These are phyloP conservation scores for Platerodrilus igneus DNA, from an alignment of 2,888 invertebrate species.

Conservation along the genomic window DNA sequence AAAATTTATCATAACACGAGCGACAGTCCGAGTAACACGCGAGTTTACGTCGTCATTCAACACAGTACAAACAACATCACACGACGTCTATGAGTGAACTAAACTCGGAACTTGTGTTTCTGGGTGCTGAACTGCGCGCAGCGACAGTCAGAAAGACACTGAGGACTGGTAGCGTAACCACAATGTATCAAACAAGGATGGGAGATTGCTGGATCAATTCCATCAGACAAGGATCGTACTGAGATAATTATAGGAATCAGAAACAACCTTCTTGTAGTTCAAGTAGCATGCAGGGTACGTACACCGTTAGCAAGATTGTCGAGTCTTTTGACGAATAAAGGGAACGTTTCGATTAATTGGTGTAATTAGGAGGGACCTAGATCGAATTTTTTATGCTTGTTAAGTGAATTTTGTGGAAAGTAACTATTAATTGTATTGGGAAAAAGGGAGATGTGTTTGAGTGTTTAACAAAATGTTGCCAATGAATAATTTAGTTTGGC, in stretches of 20 bases:
- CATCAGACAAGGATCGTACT: conserved; percentile 33
- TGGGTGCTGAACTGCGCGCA: conserved; percentile 37
- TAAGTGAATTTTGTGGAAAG: conserved; percentile 15
- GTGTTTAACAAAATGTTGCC: too few relatives aligned
- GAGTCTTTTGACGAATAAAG: conserved; percentile 39
- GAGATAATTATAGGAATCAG: conserved; percentile 47
- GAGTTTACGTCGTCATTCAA: too few relatives aligned
- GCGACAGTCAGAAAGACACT: conserved; percentile 44
- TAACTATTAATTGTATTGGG: too few relatives aligned
- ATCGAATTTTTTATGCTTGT: conserved; percentile 26
- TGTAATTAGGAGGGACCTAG: conserved; percentile 41
- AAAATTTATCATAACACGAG: too few relatives aligned
- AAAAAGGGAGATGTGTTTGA: too few relatives aligned
- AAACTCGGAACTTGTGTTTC: too few relatives aligned
- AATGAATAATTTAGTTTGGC: too few relatives aligned
- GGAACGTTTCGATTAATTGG: conserved; percentile 45
- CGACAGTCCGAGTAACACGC: too few relatives aligned
- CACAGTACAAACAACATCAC: too few relatives aligned
- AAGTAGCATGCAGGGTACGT: conserved; percentile 46
- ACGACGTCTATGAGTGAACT: too few relatives aligned
- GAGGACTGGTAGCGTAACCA: conserved; percentile 45
- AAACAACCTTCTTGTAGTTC: conserved; percentile 47
- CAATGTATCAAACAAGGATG: conserved; percentile 38
- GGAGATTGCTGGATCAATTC: conserved; percentile 28
- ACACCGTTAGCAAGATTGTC: conserved; percentile 44